Evolutionary conservation across 2,888 invertebrate species (phyloP).

Genomic region (Cephus sareptanus): DNA sequence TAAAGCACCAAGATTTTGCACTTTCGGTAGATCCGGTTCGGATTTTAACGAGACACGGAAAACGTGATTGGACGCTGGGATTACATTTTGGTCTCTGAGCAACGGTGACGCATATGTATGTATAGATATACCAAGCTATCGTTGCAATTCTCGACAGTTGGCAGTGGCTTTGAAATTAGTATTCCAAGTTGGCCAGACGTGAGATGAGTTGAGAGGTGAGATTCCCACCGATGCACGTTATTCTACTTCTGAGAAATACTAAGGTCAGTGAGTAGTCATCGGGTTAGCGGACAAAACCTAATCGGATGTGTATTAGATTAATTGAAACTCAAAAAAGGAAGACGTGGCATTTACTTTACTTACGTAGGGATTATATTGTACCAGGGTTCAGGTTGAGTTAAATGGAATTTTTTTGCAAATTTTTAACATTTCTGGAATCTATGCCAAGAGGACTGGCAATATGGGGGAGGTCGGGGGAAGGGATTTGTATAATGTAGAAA

Average conservation of each 20-base stretch:
- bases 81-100: no score
- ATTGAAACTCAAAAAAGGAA: slow-evolving; percentile 27
- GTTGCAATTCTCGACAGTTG: no score
- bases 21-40: no score
- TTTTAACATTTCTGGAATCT: slow-evolving; percentile 6
- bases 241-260: slow-evolving; percentile 27
- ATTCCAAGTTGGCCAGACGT: slow-evolving; percentile 30
- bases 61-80: no score
- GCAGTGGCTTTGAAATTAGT: slow-evolving; percentile 8
- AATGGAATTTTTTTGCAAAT: no score
- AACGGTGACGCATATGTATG: no score
- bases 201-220: slow-evolving; percentile 30
- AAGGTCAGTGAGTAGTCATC: slow-evolving; percentile 33
- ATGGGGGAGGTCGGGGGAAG: slow-evolving; percentile 19
- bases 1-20: no score
- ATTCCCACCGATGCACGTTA: slow-evolving; percentile 30
- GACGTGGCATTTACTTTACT: no score
- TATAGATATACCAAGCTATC: no score
- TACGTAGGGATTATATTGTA: no score
- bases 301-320: slow-evolving; percentile 31
- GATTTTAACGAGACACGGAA: no score
- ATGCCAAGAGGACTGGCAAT: slow-evolving; percentile 35
- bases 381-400: no score
- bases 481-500: not conserved
- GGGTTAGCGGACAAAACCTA: slow-evolving; percentile 21